Percentiles rank a stretch among this genome's conserved stretches.
Conservation (phyloP, 2,888 invertebrate species). For the Temnothorax ravouxi region DNA sequence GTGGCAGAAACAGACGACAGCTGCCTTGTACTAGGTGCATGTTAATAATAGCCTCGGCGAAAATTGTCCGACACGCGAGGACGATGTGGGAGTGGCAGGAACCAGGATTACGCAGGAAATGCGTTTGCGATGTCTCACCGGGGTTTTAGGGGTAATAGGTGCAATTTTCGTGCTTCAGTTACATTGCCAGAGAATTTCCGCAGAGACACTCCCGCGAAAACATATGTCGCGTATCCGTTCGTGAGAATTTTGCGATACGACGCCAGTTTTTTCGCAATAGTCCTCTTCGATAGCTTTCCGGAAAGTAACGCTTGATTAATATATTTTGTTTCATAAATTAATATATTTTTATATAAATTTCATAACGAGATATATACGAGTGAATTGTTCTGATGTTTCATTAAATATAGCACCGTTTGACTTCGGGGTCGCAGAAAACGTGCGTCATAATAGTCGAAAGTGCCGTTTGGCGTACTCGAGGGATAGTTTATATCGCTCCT, state of each 20-base stretch:
- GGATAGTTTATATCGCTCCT: conserved; percentile 14
- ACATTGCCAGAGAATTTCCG: conserved; percentile 30
- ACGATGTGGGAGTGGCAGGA: conserved; percentile 14
- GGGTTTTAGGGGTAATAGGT: conserved; percentile 37
- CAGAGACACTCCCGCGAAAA: neutral
- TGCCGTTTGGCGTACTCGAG: conserved; percentile 29
- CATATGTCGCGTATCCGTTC: conserved; percentile 15
- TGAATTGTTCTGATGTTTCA: neutral
- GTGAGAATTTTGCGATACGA: conserved; percentile 25
- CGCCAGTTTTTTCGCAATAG: neutral
- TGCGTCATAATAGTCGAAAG: conserved; percentile 23
- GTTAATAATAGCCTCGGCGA: conserved; percentile 33
- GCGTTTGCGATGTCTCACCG: conserved; percentile 16
- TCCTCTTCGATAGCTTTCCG: neutral
- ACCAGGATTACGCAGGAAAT: conserved; percentile 52
- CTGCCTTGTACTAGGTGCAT: conserved; percentile 26
- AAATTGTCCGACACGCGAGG: conserved; percentile 47
- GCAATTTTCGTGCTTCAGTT: conserved; percentile 35
- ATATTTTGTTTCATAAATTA: neutral
- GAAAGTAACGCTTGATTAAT: neutral
- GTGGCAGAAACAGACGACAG: conserved; percentile 29
- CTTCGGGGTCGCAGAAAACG: neutral
- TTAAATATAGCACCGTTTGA: conserved; percentile 13
- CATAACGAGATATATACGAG: neutral
- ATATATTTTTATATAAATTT: neutral